A percentile compares a stretch with the other conserved stretches of the same genome.
Evolutionary conservation across 2,888 invertebrate species (phyloP).

Genomic region (Aquatica leii): DNA sequence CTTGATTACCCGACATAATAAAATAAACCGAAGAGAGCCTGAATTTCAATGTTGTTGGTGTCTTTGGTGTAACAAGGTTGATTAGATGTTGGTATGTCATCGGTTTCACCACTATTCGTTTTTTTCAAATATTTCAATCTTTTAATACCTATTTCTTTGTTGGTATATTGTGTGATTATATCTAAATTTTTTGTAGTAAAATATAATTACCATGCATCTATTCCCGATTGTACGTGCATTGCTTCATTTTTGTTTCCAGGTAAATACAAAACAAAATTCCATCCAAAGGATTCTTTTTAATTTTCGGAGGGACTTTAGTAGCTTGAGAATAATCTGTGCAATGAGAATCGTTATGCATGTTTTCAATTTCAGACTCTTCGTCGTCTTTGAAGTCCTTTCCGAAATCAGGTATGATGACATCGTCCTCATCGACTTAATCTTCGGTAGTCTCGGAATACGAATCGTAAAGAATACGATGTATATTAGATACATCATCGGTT

Average conservation of each 20-base stretch:
- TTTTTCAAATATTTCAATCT: conserved; percentile 16
- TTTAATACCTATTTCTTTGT: no score
- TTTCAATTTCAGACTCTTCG: neutral
- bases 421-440: no score
- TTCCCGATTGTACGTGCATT: conserved; percentile 28
- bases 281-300: no score
- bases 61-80: conserved; percentile 18
- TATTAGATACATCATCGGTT: neutral
- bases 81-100: conserved; percentile 11
- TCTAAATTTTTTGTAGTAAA: conserved; percentile 29
- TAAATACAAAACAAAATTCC: neutral
- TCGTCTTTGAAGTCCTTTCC: no score
- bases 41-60: no score
- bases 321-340: no score
- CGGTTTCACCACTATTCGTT: no score
- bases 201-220: conserved; percentile 32
- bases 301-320: no score
- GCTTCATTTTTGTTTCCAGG: conserved; percentile 27
- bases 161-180: conserved; percentile 28
- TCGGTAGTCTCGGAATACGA: neutral
- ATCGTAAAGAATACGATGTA: neutral
- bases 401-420: no score
- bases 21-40: no score
- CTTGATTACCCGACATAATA: no score
- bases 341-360: no score